Evolutionary conservation across 2,113 vertebrate species (phyloP).

Genomic region (Cebus imitator): DNA sequence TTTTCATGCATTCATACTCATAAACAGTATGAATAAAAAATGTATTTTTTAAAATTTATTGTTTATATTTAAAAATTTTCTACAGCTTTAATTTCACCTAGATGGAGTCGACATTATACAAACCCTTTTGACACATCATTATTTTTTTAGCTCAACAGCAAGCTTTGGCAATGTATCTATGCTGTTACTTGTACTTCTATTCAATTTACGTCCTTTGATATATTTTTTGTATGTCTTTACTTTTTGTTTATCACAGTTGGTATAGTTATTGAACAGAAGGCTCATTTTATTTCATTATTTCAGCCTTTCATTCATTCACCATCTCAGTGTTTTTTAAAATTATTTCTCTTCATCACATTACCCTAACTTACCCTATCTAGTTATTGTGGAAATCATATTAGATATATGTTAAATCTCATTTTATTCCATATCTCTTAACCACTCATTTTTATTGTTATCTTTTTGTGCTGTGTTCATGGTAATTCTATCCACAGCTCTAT

Average conservation of each 20-base stretch:
- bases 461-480: not conserved
- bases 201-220: not conserved
- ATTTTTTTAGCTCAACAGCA: not conserved
- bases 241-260: not conserved
- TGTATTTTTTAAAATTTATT: not conserved
- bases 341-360: not conserved
- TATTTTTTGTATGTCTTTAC: not conserved
- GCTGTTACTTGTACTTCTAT: not conserved
- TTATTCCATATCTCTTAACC: not conserved
- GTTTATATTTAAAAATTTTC: not conserved
- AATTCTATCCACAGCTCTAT: not conserved
- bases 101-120: not conserved
- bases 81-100: not conserved
- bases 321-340: not conserved
- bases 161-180: not conserved
- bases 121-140: not conserved
- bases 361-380: not conserved
- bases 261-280: not conserved
- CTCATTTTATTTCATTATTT: not conserved
- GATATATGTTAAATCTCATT: not conserved
- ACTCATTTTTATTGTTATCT: not conserved
- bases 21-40: not conserved
- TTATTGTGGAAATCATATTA: not conserved
- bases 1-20: not conserved
- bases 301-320: not conserved